Evolutionary conservation across 1,140 invertebrate species (phyloP).

Genomic region (Stegodyphus dumicola): DNA sequence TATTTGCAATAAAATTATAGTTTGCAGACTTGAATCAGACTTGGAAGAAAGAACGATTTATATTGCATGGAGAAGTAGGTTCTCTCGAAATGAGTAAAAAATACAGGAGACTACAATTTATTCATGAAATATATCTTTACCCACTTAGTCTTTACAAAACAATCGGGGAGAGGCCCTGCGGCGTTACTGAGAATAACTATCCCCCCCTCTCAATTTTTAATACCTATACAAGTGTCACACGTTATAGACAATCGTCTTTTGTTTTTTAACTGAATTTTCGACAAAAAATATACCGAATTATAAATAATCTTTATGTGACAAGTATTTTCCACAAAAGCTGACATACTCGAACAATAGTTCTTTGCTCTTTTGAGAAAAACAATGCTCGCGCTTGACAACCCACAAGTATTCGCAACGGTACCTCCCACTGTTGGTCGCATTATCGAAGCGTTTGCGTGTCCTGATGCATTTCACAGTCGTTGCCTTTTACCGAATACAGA

Average conservation of each 20-base stretch:
- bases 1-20: no score
- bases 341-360: slow-evolving; percentile 55
- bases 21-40: no score
- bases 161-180: not conserved
- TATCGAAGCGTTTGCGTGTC: slow-evolving; percentile 11
- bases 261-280: slow-evolving; percentile 55
- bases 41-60: no score
- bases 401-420: no score
- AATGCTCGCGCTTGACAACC: slow-evolving; percentile 25
- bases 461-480: not conserved
- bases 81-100: no score
- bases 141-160: slow-evolving; percentile 2
- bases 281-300: slow-evolving; percentile 51
- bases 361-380: slow-evolving; percentile 42
- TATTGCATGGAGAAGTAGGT: no score
- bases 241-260: slow-evolving; percentile 50
- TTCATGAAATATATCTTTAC: not conserved
- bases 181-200: not conserved
- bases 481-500: slow-evolving; percentile 12
- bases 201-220: not conserved
- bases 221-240: slow-evolving; percentile 57
- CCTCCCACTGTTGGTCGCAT: slow-evolving; percentile 1
- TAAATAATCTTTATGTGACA: slow-evolving; percentile 55
- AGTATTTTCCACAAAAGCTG: slow-evolving; percentile 55
- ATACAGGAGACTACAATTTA: no score